Base-by-base conservation (phyloP, 2,797 vertebrate species). In the Hypotaenidia okinawae region DNA sequence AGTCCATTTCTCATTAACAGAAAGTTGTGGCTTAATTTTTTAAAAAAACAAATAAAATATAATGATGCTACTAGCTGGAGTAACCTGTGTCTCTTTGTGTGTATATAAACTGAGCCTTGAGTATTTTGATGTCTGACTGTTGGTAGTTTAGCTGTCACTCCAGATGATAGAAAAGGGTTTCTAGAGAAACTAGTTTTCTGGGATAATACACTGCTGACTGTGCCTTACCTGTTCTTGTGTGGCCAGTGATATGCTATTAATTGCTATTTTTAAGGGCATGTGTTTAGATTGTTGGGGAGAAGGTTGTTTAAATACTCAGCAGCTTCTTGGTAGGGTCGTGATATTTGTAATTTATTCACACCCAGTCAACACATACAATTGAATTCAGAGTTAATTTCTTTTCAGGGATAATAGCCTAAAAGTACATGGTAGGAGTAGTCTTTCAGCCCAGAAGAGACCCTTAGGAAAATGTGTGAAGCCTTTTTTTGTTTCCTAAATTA, bases 161-260 rank as follows among this genome's bases (percentile, higher is more conserved):
- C 59, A 11, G 5, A 5, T 3, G 2, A 13, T 2, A 52, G 39
- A 64, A 57, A 7, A 28, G 14, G n/a, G 15, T 57, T 87, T 45
- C 49, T 59, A 35, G 51, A 57, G 30, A 16, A 24, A 45, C 27
- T 7, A 2, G 35, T 67, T 80, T 87, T 51, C 52, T 52, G 70
- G 37, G 69, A 39, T 92, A 90, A 93, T 69, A 43, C 87, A 88
- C 93, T 86, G 58, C 78, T 91, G 55, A 51, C 41, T 54, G 1
- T 85, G 58, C 7, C 10, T 58, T 63, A 47, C 35, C 68, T 52
- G 52, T 87, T 92, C 27, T 70, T 4, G 5, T 0, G 0, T 10
- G 62, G 37, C 41, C 33, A 24, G 49, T 70, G 64, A 45, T 52
- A 23, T 12, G 57, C 74, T 91, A 25, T 79, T 82, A 78, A 69